These are phyloP conservation scores for Agelas oroides DNA, from an alignment of 37 sponge, comb jelly and placozoan species.

Conservation along the genomic window DNA sequence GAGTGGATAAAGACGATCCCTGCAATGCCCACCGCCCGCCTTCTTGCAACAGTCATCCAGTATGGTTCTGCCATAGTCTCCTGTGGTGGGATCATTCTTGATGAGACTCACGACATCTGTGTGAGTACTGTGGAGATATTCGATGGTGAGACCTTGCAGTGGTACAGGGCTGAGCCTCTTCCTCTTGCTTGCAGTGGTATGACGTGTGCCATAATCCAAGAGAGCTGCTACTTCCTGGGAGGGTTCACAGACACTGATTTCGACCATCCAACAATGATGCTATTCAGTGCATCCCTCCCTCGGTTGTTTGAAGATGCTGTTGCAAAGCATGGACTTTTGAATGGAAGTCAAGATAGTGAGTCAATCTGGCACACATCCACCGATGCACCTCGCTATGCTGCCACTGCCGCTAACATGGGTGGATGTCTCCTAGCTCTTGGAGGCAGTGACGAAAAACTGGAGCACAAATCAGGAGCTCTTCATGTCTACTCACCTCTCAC, in stretches of 20 bases:
- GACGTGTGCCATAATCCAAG: conserved; percentile 36
- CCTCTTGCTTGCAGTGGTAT: conserved; percentile 55
- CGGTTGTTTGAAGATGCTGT: conserved; percentile 40
- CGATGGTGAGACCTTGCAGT: conserved; percentile 25
- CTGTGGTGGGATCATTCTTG: conserved; percentile 49
- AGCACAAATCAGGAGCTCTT: conserved; percentile 60
- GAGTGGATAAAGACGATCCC: conserved; percentile 37
- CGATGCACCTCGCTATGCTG: conserved; percentile 47
- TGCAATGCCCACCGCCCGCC: conserved; percentile 45
- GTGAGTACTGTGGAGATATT: conserved; percentile 46
- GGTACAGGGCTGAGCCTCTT: conserved; percentile 55
- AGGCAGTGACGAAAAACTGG: conserved; percentile 56
- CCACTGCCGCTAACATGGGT: conserved; percentile 33
- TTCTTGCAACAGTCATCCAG: conserved; percentile 45
- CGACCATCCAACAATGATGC: conserved; percentile 34
- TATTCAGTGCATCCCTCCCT: conserved; percentile 32
- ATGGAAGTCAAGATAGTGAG: neutral
- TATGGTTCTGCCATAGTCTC: conserved; percentile 32
- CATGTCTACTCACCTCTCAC: conserved; percentile 61
- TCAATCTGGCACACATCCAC: conserved; percentile 15
- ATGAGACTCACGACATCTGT: conserved; percentile 39
- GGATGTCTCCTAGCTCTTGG: conserved; percentile 49
- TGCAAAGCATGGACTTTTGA: neutral
- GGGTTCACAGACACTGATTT: conserved; percentile 63
- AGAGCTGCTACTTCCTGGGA: conserved; percentile 55